Evolutionary conservation across 2,797 vertebrate species (phyloP), one percentile per base, ranked within the genome.

Genomic region (Takifugu ocellatus): DNA sequence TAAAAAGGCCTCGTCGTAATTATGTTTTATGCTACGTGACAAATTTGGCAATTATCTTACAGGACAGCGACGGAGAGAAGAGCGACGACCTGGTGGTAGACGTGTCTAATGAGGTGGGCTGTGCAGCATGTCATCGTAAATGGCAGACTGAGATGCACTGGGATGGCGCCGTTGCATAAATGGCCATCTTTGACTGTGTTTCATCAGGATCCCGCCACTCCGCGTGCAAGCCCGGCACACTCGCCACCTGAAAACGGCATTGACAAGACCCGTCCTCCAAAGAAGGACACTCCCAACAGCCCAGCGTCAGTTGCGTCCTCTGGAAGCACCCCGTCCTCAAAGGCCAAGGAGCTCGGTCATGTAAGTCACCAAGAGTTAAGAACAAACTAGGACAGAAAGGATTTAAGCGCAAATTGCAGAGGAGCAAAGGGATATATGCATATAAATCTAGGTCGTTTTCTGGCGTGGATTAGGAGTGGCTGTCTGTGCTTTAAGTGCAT

Each of bases 281-380:
- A 99, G 88, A 98, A 99, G 83, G 97, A 99, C 87, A 95, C 97
- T 0, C 97, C 97, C 3, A 95, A 96, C 85, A 99, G 97, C 79
- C 97, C 97, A 0, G 96, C 96, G 0, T 99, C 97, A 3, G 94
- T 99, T 78, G 97, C 97, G 8, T 99, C 97, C 21, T 98, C 96
- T 39, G 97, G 97, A 77, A 99, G 97, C 85, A 99, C 96, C 68
- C 97, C 97, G 53, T 99, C 97, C 66, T 98, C 97, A 68, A 99
- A 99, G 90, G 95, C 94, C 92, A 99, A 99, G 94, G 97, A 99
- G 90, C 95, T 96, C 77, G 94, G 94, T 89, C 97, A 97, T 92
- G 97, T 99, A 94, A 94, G 94, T 83, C 51, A 59, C 36, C 5
- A 5, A 51, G 77, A 74, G 74, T 57, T 72, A 42, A 8, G 39